These are phyloP conservation scores for Xyrauchen texanus DNA, from an alignment of 2,113 vertebrate species.

Conservation along the genomic window DNA sequence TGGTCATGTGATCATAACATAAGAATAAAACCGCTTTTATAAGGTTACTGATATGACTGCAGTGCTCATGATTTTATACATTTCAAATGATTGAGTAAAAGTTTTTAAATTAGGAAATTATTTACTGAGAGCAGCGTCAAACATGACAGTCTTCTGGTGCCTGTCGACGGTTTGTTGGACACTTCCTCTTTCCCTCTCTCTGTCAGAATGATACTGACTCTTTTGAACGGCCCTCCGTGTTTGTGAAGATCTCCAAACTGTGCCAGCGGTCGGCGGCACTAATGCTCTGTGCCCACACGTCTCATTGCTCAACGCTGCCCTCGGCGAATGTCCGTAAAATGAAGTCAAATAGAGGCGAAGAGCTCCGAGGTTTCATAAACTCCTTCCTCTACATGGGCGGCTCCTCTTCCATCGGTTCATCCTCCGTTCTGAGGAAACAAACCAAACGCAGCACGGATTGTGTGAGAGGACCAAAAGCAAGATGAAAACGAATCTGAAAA, in stretches of 20 bases:
- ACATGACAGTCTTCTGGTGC: neutral
- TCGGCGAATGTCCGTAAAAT: constrained; percentile 12
- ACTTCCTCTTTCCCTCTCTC: constrained; percentile 41
- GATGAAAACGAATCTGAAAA: neutral
- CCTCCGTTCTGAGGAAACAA: constrained; percentile 70
- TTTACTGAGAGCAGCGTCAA: neutral
- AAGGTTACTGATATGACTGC: neutral
- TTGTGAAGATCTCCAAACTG: constrained; percentile 27
- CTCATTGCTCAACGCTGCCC: neutral
- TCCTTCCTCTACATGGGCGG: constrained; percentile 74
- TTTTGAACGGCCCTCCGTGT: neutral
- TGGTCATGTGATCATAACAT: too few relatives aligned
- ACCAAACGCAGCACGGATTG: neutral
- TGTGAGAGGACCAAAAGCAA: neutral
- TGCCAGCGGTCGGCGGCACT: constrained; percentile 28
- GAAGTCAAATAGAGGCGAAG: neutral
- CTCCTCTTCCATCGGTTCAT: constrained; percentile 93
- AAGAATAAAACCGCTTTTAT: too few relatives aligned
- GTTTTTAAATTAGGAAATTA: neutral
- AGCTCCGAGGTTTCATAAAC: neutral
- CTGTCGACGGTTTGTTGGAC: constrained; percentile 25
- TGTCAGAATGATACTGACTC: constrained; percentile 22
- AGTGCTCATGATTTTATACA: neutral
- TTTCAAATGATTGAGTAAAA: too few relatives aligned
- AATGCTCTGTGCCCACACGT: constrained; percentile 18